These are phyloP conservation scores for Ischnura elegans DNA, from an alignment of 2,888 invertebrate species.

Conservation along the genomic window DNA sequence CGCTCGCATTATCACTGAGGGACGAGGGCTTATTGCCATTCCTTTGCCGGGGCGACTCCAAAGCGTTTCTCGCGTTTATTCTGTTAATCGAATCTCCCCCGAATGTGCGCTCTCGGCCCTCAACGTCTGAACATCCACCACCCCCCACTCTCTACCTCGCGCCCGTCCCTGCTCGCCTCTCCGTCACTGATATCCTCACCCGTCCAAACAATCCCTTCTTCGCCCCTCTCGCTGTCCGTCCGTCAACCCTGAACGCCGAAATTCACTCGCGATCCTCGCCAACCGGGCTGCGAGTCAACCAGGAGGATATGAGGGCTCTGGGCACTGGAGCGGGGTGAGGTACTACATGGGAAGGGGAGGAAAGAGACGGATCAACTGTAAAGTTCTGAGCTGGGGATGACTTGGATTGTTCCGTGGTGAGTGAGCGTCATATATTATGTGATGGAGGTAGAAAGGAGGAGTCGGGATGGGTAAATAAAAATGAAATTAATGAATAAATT, in stretches of 20 bases:
- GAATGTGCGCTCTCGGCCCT: neutral
- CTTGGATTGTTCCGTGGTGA: no score
- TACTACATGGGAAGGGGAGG: neutral
- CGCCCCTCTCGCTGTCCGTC: neutral
- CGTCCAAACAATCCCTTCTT: neutral
- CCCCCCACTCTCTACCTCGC: neutral
- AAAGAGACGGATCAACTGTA: neutral
- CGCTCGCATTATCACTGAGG: neutral
- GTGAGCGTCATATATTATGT: no score
- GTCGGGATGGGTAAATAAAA: no score
- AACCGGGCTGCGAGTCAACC: neutral
- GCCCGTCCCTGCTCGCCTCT: neutral
- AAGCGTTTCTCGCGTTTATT: neutral
- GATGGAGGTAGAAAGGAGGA: no score
- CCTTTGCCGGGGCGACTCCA: neutral
- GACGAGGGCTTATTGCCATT: neutral
- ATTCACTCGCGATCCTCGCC: neutral
- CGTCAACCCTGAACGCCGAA: neutral
- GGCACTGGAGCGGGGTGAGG: neutral
- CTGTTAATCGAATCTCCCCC: neutral
- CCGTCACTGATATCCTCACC: neutral
- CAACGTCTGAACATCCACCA: neutral
- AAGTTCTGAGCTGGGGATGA: neutral
- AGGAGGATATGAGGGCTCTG: neutral
- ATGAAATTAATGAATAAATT: no score